phyloP scores from a whole-genome alignment of 1,140 invertebrate genomes.

The Aphaenogaster rudis region DNA sequence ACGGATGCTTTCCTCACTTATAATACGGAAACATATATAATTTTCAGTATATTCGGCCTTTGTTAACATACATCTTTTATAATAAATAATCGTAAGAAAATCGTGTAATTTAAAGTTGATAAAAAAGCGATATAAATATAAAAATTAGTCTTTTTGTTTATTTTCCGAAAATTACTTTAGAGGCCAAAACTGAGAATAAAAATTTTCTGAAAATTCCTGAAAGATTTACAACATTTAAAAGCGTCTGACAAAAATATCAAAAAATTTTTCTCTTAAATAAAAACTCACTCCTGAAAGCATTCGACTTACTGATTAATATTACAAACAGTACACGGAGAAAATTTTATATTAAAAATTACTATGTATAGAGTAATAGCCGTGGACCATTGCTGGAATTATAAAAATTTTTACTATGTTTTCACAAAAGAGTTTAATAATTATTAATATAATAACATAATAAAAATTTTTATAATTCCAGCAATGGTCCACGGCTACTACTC shows the following conservation, averaged over 20 bases:
- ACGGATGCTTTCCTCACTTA: not conserved
- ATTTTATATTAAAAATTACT: no score
- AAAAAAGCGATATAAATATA: not conserved
- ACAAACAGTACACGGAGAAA: not conserved
- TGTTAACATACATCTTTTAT: not conserved
- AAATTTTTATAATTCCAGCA: no score
- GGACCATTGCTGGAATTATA: no score
- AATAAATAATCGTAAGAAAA: constrained; percentile 1
- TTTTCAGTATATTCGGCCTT: not conserved
- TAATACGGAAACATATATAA: not conserved
- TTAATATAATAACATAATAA: no score
- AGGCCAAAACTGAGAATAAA: not conserved
- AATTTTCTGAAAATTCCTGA: not conserved
- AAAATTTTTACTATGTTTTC: no score
- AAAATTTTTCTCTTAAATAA: not conserved
- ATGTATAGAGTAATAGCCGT: no score
- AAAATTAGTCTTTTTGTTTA: not conserved
- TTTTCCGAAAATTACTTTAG: not conserved
- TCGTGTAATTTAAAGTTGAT: not conserved
- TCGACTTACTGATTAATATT: not conserved
- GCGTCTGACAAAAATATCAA: not conserved
- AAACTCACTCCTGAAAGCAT: not conserved
- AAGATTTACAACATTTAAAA: not conserved
- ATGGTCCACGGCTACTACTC: no score
- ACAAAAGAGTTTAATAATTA: no score